Base-by-base conservation (phyloP, 2,797 vertebrate species). In the Enoplosus armatus region DNA sequence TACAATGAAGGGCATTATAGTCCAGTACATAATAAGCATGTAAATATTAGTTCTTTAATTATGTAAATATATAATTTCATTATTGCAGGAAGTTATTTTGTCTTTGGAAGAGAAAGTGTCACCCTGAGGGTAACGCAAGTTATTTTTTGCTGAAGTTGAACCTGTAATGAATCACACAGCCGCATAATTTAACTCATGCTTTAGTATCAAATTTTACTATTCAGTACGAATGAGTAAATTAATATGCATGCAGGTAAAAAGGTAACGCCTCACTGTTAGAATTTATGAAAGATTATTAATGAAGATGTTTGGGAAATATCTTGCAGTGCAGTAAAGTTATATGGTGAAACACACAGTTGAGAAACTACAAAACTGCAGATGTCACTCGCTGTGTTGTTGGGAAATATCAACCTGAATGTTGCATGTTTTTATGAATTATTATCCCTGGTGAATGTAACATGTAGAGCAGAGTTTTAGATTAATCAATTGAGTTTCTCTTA, bases 141-240 rank as follows among this genome's bases (percentile, higher is more conserved):
- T 51, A 37, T 64, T 29, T 61, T 66, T 41, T 70, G 16, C 26
- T 50, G 8, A 59, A 59, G 50, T 84, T 69, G n/a, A n/a, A 77
- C 53, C 33, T 74, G 20, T 74, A 79, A 79, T 80, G 45, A 82
- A 72, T 79, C 72, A 75, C 56, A 68, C 18, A 74, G 64, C 55
- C 12, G 29, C 53, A 85, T 80, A 66, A 71, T 78, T 80, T 31
- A 68, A 75, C 51, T 29, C 24, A 33, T 58, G 41, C 37, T 82
- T 77, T 79, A 8, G 63, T 35, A 66, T 86, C 22, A 54, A 45
- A 75, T 37, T 76, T 82, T 47, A 56, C 22, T 70, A 31, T 37
- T 76, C 53, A 65, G 12, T 64, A 35, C 70, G 73, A 79, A 80
- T 84, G 62, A 79, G 63, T 26, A 60, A 69, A 81, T 82, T 59